Evolutionary conservation across 1,140 invertebrate species (phyloP), one percentile per base, ranked within the genome.

Genomic region (Homalodisca vitripennis): DNA sequence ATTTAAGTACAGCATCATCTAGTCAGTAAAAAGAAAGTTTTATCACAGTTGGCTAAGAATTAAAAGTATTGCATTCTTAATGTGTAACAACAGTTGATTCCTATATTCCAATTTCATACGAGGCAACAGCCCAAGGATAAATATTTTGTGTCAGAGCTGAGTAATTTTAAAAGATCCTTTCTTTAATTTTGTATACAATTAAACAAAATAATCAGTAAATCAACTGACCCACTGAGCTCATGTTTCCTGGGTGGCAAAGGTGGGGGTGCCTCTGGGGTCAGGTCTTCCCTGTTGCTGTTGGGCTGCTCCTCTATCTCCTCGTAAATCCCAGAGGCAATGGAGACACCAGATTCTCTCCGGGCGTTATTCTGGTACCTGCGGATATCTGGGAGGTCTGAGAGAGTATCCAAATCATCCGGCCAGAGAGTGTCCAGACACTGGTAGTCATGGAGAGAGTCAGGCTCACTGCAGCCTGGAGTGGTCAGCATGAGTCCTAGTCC

Each of bases 271-370:
- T 26, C 3, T 13, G 41, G 22, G 14, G 26, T 6, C 29, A n/a
- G 26, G 29, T 1, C 12, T 66, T 34, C 29, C 48, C 13, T 3
- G 27, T 27, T 22, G 3, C 69, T 62, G n/a, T 47, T 53, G 17
- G 70, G 68, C 10, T 70, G 65, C 30, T 79, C 67, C 29, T 79
- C 74, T 3, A 79, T 64, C 22, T 77, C 76, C 29, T 77, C 74
- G 0, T 85, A 85, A 70, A 85, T 82, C 2, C 83, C 84, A 0
- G 84, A 85, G 22, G 81, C 78, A 20, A 82, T 71, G 0, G 84
- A 85, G 24, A 82, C 77, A 12, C 79, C 79, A 0, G 83, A 85
- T 68, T 81, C 74, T 3, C 80, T 74, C 46, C 80, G 77, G 2
- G 78, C 74, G 0, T 79, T 78, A 0, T 72, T 14, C 34, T 41